phyloP scores from a whole-genome alignment of 2,888 invertebrate species.

The Drosophila cognata region DNA sequence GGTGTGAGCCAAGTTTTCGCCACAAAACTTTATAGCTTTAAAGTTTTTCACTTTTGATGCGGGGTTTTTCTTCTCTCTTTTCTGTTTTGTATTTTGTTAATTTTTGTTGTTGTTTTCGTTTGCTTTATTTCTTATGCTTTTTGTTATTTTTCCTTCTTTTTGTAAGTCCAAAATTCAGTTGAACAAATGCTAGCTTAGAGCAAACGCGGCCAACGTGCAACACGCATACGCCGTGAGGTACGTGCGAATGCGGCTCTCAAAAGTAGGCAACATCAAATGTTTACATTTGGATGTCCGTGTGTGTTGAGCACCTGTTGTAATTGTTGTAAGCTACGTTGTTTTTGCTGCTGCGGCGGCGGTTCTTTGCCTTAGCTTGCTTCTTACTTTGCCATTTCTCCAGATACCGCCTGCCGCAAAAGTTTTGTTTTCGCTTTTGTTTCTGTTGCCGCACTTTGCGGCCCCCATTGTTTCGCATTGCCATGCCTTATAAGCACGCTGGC shows the following conservation, averaged over 20 bases:
- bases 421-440: slow-evolving; percentile 54
- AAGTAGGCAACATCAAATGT: slow-evolving; percentile 61
- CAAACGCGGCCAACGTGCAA: slow-evolving; percentile 2
- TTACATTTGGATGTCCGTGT: slow-evolving; percentile 34
- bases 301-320: slow-evolving; percentile 73
- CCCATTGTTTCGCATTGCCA: slow-evolving; percentile 30
- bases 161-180: slow-evolving; percentile 32
- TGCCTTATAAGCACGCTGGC: slow-evolving; percentile 53
- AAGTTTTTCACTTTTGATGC: slow-evolving; percentile 67
- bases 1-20: slow-evolving; percentile 61
- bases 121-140: slow-evolving; percentile 1
- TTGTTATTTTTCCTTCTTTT: not conserved
- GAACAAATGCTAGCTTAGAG: slow-evolving; percentile 33
- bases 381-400: slow-evolving; percentile 40
- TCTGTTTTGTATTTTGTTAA: slow-evolving; percentile 13
- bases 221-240: slow-evolving; percentile 25
- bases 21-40: slow-evolving; percentile 64
- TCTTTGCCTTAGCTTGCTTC: slow-evolving; percentile 16
- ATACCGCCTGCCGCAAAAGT: slow-evolving; percentile 52
- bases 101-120: not conserved
- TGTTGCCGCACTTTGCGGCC: slow-evolving; percentile 19
- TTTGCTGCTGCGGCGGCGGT: slow-evolving; percentile 22
- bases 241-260: slow-evolving; percentile 22
- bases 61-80: slow-evolving; percentile 18
- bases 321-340: slow-evolving; percentile 44